phyloP scores from a whole-genome alignment of 2,113 vertebrate species.

The Saimiri boliviensis region DNA sequence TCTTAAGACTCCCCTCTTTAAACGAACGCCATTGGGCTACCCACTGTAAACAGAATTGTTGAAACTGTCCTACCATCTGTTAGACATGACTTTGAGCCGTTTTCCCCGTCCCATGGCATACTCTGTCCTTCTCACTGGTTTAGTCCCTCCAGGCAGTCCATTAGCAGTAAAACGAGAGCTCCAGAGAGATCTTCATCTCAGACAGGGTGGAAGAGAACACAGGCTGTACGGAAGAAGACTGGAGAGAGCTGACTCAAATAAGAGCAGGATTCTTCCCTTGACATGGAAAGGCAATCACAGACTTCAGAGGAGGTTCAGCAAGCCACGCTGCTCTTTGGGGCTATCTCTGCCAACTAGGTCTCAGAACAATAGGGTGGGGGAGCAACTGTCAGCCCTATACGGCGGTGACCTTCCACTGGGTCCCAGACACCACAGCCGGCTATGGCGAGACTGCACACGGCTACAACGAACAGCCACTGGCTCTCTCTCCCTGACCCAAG shows the following conservation, averaged over 20 bases:
- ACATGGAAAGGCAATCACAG: background rate
- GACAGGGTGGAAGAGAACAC: background rate
- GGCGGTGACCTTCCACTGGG: background rate
- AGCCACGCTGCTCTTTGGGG: background rate
- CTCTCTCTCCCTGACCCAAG: background rate
- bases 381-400: background rate
- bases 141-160: background rate
- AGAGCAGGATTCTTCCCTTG: background rate
- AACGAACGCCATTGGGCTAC: background rate
- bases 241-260: background rate
- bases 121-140: background rate
- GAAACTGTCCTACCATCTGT: too few relatives aligned
- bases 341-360: background rate
- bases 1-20: background rate
- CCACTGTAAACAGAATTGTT: background rate
- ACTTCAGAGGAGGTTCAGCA: background rate
- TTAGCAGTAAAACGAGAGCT: background rate
- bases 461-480: background rate
- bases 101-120: background rate
- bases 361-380: background rate
- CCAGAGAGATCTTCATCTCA: background rate
- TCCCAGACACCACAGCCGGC: background rate
- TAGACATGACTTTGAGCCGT: background rate
- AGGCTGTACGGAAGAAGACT: background rate
- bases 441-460: accelerated